A percentile compares a stretch with the other conserved stretches of the same genome.
Evolutionary conservation across 2,888 invertebrate genomes (phyloP).

Genomic region (Nemoura dubitans): DNA sequence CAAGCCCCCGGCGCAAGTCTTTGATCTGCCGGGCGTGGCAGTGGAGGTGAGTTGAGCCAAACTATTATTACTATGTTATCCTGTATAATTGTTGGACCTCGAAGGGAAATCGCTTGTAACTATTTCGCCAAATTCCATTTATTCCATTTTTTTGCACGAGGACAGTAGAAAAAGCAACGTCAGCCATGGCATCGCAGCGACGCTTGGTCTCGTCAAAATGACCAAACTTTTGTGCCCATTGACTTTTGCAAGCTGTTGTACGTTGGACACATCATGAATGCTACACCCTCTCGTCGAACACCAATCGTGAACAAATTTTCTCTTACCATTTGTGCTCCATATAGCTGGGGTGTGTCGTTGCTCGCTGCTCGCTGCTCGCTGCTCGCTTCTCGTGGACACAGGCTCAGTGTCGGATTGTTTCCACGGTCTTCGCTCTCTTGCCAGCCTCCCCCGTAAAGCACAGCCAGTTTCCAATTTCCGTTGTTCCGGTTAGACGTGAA

Average conservation of each 20-base stretch:
- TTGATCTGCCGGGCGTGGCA: constrained; percentile 56
- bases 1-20: constrained; percentile 57
- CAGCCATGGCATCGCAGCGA: not conserved
- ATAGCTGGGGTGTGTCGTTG: not conserved
- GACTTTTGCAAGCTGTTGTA: constrained; percentile 7
- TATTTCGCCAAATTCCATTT: not conserved
- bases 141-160: not conserved
- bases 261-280: not conserved
- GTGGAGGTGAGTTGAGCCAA: constrained; percentile 55
- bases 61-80: no score
- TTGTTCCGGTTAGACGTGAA: constrained; percentile 14
- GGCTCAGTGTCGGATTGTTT: not conserved
- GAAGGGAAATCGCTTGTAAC: not conserved
- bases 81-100: no score
- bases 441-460: constrained; percentile 22
- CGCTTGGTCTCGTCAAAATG: not conserved
- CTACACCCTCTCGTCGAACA: not conserved
- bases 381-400: not conserved
- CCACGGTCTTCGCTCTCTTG: not conserved
- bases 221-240: not conserved
- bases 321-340: not conserved
- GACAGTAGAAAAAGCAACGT: not conserved
- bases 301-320: not conserved
- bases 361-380: no score
- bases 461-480: constrained; percentile 33